Percentiles rank a stretch among this genome's conserved stretches.
Conservation (phyloP, 2,888 invertebrate species). For the Diloba caeruleocephala region DNA sequence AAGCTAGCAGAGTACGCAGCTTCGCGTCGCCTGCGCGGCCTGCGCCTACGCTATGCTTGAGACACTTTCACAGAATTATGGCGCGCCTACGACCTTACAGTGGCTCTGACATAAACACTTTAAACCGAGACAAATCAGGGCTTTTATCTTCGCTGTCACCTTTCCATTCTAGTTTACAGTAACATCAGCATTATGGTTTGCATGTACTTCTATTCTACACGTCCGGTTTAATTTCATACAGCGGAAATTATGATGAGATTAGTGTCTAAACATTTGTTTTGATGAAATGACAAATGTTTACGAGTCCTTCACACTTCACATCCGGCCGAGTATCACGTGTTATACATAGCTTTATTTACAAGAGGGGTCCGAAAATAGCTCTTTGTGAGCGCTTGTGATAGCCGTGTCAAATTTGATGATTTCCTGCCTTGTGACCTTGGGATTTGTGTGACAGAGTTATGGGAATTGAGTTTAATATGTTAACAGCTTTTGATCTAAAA, state of each 20-base stretch:
- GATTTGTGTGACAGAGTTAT: conserved; percentile 27
- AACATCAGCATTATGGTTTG: conserved; percentile 22
- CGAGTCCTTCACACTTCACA: conserved; percentile 47
- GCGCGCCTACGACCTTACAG: conserved; percentile 78
- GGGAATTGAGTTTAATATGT: conserved; percentile 13
- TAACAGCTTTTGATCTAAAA: no score
- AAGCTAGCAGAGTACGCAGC: conserved; percentile 58
- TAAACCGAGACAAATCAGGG: conserved; percentile 68
- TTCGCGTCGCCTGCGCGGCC: conserved; percentile 59
- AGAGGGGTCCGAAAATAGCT: conserved; percentile 54
- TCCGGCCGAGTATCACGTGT: conserved; percentile 47
- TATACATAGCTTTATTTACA: conserved; percentile 39
- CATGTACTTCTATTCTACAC: conserved; percentile 23
- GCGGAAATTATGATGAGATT: conserved; percentile 43
- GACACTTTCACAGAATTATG: conserved; percentile 79
- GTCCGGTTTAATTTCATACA: conserved; percentile 29
- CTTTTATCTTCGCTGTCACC: conserved; percentile 65
- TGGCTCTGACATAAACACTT: conserved; percentile 75
- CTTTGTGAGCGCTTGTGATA: conserved; percentile 38
- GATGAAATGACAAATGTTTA: conserved; percentile 49
- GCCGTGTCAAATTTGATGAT: conserved; percentile 29
- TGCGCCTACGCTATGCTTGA: conserved; percentile 76
- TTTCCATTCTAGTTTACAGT: conserved; percentile 58
- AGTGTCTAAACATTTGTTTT: conserved; percentile 30
- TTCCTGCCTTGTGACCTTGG: conserved; percentile 48